These are phyloP conservation scores for Bombus terrestris DNA, from an alignment of 1,140 invertebrate species.

Conservation along the genomic window DNA sequence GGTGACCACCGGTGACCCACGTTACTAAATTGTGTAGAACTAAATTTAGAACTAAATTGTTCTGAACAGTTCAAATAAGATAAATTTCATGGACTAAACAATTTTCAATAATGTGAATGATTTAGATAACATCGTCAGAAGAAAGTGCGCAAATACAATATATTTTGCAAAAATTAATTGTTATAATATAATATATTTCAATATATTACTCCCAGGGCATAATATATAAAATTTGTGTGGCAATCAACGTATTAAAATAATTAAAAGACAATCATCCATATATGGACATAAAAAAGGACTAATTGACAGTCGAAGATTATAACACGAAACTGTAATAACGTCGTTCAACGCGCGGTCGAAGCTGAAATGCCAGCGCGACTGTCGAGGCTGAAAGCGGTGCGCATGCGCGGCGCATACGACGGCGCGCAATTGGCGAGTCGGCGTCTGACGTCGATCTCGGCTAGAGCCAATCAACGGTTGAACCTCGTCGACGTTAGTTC, in stretches of 20 bases:
- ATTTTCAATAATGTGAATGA: no score
- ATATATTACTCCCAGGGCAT: no score
- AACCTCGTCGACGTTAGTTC: slow-evolving; percentile 54
- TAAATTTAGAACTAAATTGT: no score
- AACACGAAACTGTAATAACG: slow-evolving; percentile 5
- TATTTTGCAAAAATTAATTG: no score
- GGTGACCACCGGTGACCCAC: no score
- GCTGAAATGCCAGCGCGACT: slow-evolving; percentile 34
- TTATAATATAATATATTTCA: no score
- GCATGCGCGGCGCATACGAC: slow-evolving; percentile 38
- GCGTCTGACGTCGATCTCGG: slow-evolving; percentile 72
- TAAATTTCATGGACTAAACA: no score
- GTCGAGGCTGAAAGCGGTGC: slow-evolving; percentile 38
- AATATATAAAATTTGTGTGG: no score
- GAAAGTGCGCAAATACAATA: no score
- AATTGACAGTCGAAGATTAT: background rate
- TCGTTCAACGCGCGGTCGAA: slow-evolving; percentile 33
- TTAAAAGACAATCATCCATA: background rate
- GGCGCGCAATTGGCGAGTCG: slow-evolving; percentile 54
- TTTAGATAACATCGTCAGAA: no score
- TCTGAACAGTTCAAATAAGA: no score
- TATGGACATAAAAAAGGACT: background rate
- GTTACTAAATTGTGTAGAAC: no score
- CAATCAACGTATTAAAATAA: background rate
- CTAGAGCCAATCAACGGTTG: slow-evolving; percentile 72